Conservation (phyloP, 2,797 vertebrate genomes). For the Vespertilio murinus region DNA sequence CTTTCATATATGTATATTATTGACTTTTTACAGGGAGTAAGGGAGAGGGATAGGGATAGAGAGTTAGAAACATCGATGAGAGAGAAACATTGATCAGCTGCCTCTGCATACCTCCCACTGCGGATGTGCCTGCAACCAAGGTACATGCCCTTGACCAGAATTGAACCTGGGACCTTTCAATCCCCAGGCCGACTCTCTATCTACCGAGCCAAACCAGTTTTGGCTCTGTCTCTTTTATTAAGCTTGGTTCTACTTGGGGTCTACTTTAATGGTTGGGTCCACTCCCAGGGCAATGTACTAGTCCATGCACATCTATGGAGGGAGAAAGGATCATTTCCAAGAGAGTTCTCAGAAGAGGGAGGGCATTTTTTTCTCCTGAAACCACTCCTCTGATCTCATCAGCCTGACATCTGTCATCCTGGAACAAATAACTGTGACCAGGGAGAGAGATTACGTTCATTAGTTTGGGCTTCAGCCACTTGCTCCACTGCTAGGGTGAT, state of each 20-base stretch:
- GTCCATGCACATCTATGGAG: not conserved
- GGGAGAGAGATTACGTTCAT: not conserved
- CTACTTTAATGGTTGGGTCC: not conserved
- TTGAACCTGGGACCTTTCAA: too few relatives aligned
- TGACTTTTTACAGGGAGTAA: too few relatives aligned
- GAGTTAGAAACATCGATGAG: too few relatives aligned
- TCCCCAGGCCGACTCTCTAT: too few relatives aligned
- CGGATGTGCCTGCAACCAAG: too few relatives aligned
- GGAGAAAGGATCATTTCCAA: not conserved
- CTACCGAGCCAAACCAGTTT: too few relatives aligned
- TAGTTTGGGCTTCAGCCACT: not conserved
- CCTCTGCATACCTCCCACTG: too few relatives aligned
- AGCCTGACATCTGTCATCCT: not conserved
- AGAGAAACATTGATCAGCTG: too few relatives aligned
- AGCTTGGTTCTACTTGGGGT: not conserved
- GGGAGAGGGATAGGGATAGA: too few relatives aligned
- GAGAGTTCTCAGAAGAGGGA: not conserved
- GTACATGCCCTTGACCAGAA: too few relatives aligned
- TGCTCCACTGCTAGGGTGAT: not conserved
- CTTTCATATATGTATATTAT: too few relatives aligned
- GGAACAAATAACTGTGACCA: not conserved
- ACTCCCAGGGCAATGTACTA: not conserved
- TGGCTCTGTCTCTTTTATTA: not conserved
- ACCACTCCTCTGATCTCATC: not conserved
- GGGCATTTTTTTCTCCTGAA: not conserved